A percentile compares a stretch with the other conserved stretches of the same genome.
These are phyloP conservation scores for Caenorhabditis tropicalis DNA, from an alignment of 1,140 invertebrate genomes.

Conservation along the genomic window DNA sequence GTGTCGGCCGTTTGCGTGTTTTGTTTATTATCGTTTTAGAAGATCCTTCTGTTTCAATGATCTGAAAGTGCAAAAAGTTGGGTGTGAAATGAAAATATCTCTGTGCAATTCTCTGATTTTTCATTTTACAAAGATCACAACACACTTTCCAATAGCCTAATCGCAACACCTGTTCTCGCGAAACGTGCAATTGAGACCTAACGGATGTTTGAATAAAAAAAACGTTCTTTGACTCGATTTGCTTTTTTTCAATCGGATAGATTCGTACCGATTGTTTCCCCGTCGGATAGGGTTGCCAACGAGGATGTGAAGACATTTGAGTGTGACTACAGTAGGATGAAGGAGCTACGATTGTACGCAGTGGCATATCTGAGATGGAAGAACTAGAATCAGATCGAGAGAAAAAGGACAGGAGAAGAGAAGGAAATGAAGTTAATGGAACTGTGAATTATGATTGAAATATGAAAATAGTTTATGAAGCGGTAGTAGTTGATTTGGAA, in stretches of 20 bases:
- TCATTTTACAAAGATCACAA: constrained; percentile 22
- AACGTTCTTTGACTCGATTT: background rate
- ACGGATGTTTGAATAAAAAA: background rate
- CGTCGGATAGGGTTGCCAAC: background rate
- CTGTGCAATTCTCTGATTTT: background rate
- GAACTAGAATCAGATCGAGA: background rate
- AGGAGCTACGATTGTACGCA: constrained; percentile 1
- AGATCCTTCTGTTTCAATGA: constrained; percentile 37
- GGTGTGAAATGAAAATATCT: background rate
- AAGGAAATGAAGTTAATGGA: background rate
- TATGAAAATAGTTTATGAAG: background rate
- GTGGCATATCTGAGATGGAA: constrained; percentile 5
- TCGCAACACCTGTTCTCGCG: background rate
- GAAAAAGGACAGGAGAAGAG: background rate
- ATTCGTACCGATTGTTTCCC: background rate
- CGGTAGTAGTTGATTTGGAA: background rate
- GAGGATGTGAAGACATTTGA: background rate
- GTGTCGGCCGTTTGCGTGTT: constrained; percentile 33
- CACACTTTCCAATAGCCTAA: background rate
- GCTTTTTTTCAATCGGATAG: background rate
- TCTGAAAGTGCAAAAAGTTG: constrained; percentile 19
- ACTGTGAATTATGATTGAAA: background rate
- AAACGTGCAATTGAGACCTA: background rate
- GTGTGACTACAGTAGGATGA: background rate
- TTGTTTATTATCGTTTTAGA: background rate